Conservation (phyloP, 2,888 invertebrate species). For the Abscondita cerata region DNA sequence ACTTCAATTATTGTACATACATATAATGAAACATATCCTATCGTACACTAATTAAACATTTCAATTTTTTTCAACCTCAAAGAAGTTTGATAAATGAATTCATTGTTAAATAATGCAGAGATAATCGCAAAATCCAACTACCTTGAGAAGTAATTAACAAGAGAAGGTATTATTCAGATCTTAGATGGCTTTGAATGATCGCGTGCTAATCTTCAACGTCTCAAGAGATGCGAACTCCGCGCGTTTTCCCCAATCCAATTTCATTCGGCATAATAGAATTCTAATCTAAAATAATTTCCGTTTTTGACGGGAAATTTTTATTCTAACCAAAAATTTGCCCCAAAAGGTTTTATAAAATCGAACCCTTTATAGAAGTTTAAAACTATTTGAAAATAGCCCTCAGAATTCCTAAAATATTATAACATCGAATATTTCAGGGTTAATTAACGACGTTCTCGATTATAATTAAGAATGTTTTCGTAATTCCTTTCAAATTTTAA, state of each 20-base stretch:
- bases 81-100: constrained; percentile 25
- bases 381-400: constrained; percentile 21
- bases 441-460: constrained; percentile 30
- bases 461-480: constrained; percentile 29
- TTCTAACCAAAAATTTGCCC: constrained; percentile 12
- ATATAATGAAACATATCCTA: neutral
- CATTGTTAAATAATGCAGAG: constrained; percentile 30
- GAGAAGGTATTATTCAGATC: constrained; percentile 38
- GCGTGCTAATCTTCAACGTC: constrained; percentile 36
- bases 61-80: constrained; percentile 1
- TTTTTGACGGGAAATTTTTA: constrained; percentile 1
- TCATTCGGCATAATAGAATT: constrained; percentile 13
- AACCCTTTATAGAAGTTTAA: constrained; percentile 16
- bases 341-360: constrained; percentile 11
- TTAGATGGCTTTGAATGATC: constrained; percentile 38
- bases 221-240: constrained; percentile 26
- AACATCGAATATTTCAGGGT: constrained; percentile 20
- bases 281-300: constrained; percentile 16
- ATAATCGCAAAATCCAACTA: constrained; percentile 33
- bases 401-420: constrained; percentile 24
- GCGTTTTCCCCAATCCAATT: constrained; percentile 19
- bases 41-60: constrained; percentile 3
- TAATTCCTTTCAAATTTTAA: constrained; percentile 19
- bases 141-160: constrained; percentile 36
- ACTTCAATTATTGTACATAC: constrained; percentile 18